Evolutionary conservation across 2,888 invertebrate species (phyloP), one percentile per base, ranked within the genome.

Genomic region (Pachliopta kotzebuea): DNA sequence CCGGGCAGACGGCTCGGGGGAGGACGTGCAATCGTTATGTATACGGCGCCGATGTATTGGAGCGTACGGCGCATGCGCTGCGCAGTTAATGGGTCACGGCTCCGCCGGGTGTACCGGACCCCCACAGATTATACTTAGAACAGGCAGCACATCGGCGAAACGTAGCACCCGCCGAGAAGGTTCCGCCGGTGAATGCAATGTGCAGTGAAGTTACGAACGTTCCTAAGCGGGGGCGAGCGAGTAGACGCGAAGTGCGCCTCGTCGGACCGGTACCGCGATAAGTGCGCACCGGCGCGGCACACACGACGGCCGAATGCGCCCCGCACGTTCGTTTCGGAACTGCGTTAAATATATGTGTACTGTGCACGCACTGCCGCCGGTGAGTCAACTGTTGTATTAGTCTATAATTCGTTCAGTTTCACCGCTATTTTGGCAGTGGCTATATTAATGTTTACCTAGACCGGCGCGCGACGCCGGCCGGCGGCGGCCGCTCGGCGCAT

Each of bases 11-110:
- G 78, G 81, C 74, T 72, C 75, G 79, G 81, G 85, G 85, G 83
- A 80, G 79, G 80, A 74, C 75, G 72, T 73, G 84, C 84, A 86
- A 88, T 88, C 89, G 88, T 89, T 90, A 78, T 73, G 75, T 75
- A 87, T 84, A 85, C 83, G 82, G 83, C 79, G 84, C 80, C 54
- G 73, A 74, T 78, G 79, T 82, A 81, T 80, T 77, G 76, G 80
- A 80, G 78, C 79, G 77, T 71, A 76, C 69, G 75, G 86, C 89
- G 88, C 89, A 88, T 85, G 90, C 88, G 81, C 74, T 80, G 73
- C 80, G 77, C 78, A 78, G 81, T 84, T 83, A 71, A 82, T 86
- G 81, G 89, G 89, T 89, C 90, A 88, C 83, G 90, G 90, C 83
- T 78, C 83, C 80, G 74, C 86, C 84, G 86, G 84, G 84, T 83